Evolutionary conservation across 1,140 invertebrate species (phyloP), one percentile per base, ranked within the genome.

Genomic region (Theocolax elegans): DNA sequence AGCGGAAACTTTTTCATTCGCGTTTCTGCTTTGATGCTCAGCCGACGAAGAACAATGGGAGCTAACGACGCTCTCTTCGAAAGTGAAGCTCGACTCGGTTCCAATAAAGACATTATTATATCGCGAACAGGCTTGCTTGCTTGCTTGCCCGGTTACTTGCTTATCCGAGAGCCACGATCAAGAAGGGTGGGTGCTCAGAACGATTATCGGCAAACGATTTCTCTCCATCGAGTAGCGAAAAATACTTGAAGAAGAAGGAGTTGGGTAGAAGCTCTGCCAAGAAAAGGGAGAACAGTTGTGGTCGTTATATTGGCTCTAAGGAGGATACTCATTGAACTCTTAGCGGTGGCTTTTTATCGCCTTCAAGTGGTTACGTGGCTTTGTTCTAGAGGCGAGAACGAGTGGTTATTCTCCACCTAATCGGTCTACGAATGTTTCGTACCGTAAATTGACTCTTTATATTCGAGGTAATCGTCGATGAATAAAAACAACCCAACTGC

Each of bases 191-290:
- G 40, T 1, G 2, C 35, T 31, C 21, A 38, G n/a, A 74, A 73
- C 76, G 82, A 83, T 83, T 84, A 83, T 83, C 79, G 79, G 73
- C 81, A 82, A 84, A 83, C 80, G 78, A 82, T 83, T 82, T 79
- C 80, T 49, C 21, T 29, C n/a, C 38, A 63, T 63, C 35, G 46
- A 62, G 42, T 73, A 73, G 51, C 21, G 48, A 21, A n/a, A 48
- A 31, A 44, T 27, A 58, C 15, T 21, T 12, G 58, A 63, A 63
- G 68, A 54, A 71, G 73, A 66, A 49, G 46, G 70, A 74, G 64
- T 56, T 69, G 65, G 74, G 56, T 67, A 13, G 23, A 27, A 60
- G 35, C n/a, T 19, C 35, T 15, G 15, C 10, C 7, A 29, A 35
- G 10, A 35, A 40, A 42, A 29, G 4, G 49, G 31, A 25, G 62